phyloP scores from a whole-genome alignment of 2,888 invertebrate species.

The Drosophila rubida region DNA sequence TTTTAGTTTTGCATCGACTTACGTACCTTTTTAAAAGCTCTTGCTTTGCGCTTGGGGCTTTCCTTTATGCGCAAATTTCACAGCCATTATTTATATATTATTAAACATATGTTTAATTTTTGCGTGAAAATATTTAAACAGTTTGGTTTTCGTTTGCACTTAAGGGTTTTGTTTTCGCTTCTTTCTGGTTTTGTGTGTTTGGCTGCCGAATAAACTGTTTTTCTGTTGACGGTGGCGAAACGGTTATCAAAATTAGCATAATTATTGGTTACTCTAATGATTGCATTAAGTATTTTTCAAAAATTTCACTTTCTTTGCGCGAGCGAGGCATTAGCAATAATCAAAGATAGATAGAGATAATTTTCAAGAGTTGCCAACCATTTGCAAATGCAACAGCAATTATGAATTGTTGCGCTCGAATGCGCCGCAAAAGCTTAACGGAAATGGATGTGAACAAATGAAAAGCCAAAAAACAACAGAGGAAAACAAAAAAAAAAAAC shows the following conservation, averaged over 20 bases:
- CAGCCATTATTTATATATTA: constrained; percentile 54
- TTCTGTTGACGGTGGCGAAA: constrained; percentile 36
- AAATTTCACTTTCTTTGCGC: constrained; percentile 75
- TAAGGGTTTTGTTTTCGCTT: constrained; percentile 21
- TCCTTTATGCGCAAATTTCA: constrained; percentile 59
- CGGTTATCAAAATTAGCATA: constrained; percentile 67
- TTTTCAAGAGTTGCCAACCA: constrained; percentile 51
- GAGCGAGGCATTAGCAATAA: constrained; percentile 55
- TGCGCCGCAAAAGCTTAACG: constrained; percentile 61
- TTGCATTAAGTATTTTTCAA: constrained; percentile 44
- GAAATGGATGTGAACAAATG: constrained; percentile 58
- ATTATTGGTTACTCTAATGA: constrained; percentile 57
- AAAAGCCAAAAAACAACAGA: constrained; percentile 57
- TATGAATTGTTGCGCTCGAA: constrained; percentile 76
- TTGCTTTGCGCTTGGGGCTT: constrained; percentile 45
- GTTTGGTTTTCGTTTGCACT: constrained; percentile 68
- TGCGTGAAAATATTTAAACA: constrained; percentile 69
- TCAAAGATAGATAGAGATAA: constrained; percentile 18
- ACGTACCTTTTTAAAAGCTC: constrained; percentile 64
- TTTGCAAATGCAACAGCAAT: constrained; percentile 60
- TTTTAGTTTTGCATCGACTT: constrained; percentile 19
- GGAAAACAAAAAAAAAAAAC: constrained; percentile 23
- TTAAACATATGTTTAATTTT: constrained; percentile 34
- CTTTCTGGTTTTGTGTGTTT: neutral
- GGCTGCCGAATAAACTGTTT: constrained; percentile 36